Conservation (phyloP, 2,888 invertebrate genomes). For the Crioceris asparagi region DNA sequence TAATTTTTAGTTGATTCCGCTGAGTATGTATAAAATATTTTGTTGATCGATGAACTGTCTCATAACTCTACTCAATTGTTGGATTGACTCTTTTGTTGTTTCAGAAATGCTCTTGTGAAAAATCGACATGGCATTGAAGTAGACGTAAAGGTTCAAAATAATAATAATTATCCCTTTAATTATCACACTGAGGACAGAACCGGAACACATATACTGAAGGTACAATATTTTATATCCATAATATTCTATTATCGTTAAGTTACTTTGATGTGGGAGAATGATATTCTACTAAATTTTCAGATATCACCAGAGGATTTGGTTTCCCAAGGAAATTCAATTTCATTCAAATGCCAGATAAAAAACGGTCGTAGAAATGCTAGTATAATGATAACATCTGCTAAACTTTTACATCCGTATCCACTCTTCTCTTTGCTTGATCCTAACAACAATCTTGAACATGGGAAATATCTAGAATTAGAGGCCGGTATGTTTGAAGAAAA, state of each 20-base stretch:
- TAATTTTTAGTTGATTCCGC: no score
- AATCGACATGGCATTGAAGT: slow-evolving; percentile 24
- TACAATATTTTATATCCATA: slow-evolving; percentile 10
- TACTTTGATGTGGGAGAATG: no score
- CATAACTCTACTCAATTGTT: slow-evolving; percentile 3
- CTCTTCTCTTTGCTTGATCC: slow-evolving; percentile 14
- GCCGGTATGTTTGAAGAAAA: slow-evolving; percentile 15
- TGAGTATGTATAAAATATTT: no score
- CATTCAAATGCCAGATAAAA: slow-evolving; percentile 21
- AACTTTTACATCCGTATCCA: slow-evolving; percentile 20
- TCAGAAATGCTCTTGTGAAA: slow-evolving; percentile 21
- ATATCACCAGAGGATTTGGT: slow-evolving; percentile 17
- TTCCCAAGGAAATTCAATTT: slow-evolving; percentile 16
- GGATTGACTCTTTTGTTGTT: slow-evolving; percentile 6
- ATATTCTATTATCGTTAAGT: not conserved
- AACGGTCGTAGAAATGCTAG: slow-evolving; percentile 18
- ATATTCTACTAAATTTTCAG: slow-evolving; percentile 13
- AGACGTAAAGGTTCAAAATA: slow-evolving; percentile 10
- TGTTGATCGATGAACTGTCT: not conserved
- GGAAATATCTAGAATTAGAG: slow-evolving; percentile 9
- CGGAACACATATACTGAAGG: slow-evolving; percentile 21
- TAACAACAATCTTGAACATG: slow-evolving; percentile 9
- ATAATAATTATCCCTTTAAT: slow-evolving; percentile 10
- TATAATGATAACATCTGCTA: slow-evolving; percentile 16
- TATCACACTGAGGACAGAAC: slow-evolving; percentile 11